A percentile compares a stretch with the other conserved stretches of the same genome.
Evolutionary conservation across 2,797 vertebrate species (phyloP).

Genomic region (Enteromius afrohamiltoni): DNA sequence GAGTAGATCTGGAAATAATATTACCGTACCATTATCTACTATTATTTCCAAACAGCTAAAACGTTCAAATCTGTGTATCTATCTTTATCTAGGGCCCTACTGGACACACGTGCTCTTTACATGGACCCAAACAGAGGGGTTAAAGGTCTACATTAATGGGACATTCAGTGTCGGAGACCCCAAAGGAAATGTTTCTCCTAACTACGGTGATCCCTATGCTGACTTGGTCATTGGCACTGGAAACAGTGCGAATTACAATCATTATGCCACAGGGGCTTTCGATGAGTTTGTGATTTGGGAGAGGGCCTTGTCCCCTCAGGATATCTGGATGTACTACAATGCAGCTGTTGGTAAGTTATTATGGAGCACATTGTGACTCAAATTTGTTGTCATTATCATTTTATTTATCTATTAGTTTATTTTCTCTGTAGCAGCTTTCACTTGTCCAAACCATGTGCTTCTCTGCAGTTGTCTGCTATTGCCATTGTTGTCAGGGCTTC

Average conservation of each 20-base stretch:
- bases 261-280: slow-evolving; percentile 83
- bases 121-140: slow-evolving; percentile 85
- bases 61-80: slow-evolving; percentile 1
- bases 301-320: slow-evolving; percentile 80
- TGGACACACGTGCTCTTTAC: slow-evolving; percentile 97
- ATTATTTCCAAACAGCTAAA: slow-evolving; percentile 11
- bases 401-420: not conserved
- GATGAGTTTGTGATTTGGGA: slow-evolving; percentile 98
- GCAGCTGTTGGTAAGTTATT: slow-evolving; percentile 85
- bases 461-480: slow-evolving; percentile 10
- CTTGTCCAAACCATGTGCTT: slow-evolving; percentile 5
- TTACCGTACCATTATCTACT: not conserved
- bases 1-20: slow-evolving; percentile 41
- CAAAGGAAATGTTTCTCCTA: slow-evolving; percentile 74
- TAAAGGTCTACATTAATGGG: slow-evolving; percentile 93
- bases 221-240: slow-evolving; percentile 82
- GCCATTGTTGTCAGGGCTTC: slow-evolving; percentile 9
- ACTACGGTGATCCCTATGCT: slow-evolving; percentile 79
- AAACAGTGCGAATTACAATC: slow-evolving; percentile 69
- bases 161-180: slow-evolving; percentile 81
- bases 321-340: slow-evolving; percentile 87
- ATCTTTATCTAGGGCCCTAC: slow-evolving; percentile 78
- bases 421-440: slow-evolving; percentile 1
- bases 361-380: not conserved
- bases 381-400: not conserved